Base-by-base conservation (phyloP, 1,140 invertebrate genomes). In the Bicyclus anynana region DNA sequence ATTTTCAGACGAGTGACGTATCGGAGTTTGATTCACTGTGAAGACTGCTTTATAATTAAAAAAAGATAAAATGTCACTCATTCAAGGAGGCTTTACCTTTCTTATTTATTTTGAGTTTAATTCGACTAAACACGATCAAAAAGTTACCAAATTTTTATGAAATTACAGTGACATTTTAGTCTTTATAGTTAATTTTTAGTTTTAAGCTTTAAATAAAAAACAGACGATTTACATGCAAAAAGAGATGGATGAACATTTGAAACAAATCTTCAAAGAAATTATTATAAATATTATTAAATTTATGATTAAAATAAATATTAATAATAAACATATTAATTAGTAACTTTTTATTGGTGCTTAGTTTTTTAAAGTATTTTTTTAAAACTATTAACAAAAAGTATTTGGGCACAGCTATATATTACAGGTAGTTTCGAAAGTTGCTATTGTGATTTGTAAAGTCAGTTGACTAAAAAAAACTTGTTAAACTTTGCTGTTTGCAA, bases 1-100 rank as follows among this genome's bases (percentile, higher is more conserved):
- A 35, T 61, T 87, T 89, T 56, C 80, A 89, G 88, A 87, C 85
- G 1, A 89, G 88, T 62, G 88, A 89, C 59, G 85, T 88, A 13
- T 89, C 88, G 16, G 88, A 89, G 60, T 89, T 89, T 61, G 88
- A 89, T 64, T 89, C 88, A 20, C 79, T 89, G 53, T 89, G 74
- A 85, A 68, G 57, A 59, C 57, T 59, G 57, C 29, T 44, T 29
- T 37, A 40, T 40, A 20, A 13, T 53, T 4, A 33, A 35, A 52
- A 13, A 38, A 27, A 35, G 13, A 26, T 16, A 47, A 47, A 48
- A 27, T 47, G 42, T 53, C 23, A 53, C 33, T 38, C 33, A 52
- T 6, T 7, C 48, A 42, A 20, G 20, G 47, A 57, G 55, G 35
- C 48, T 57, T 40, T 48, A 6, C 14, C 6, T 16, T 40, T 48